Base-by-base conservation (phyloP, 1,140 invertebrate genomes). In the Proctacanthus coquilletti region DNA sequence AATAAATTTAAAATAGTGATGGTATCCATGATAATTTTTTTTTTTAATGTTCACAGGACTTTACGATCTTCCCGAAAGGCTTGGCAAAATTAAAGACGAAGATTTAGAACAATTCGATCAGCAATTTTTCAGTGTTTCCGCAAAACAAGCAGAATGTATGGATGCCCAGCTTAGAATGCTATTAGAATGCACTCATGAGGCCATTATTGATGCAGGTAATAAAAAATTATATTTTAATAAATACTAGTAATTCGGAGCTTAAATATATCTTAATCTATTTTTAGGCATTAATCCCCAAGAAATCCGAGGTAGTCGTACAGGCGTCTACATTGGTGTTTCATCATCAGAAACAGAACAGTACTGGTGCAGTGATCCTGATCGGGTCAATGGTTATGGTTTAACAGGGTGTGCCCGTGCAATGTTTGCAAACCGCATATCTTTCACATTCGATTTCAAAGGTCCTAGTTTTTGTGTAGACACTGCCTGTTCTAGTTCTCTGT, bases 401-500 rank as follows among this genome's bases (percentile, higher is more conserved):
- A 92, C 84, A 3, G 93, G 93, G 17, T 93, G 88, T 61, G 80
- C 80, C 36, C 69, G 85, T 27, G 84, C 89, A 18, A 97, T 97
- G 92, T 94, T 97, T 61, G 75, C 91, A 25, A 98, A 98, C 61
- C 75, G 94, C 51, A 73, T 98, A 21, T 96, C 91, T 0, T 98
- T 80, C 64, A 82, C 88, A 8, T 97, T 95, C 64, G 89, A 97
- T 51, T 85, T 95, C 41, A 80, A 63, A 46, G 66, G 93, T 10
- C 93, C 93, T 2, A 94, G 88, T 60, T 93, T 82, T 60, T 77
- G 85, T 4, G 62, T 96, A 5, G 93, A 98, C 61, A 95, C 93
- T 6, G 93, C 93, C 1, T 98, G 93, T 62, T 95, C 91, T 0
- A 94, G 89, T 43, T 86, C 85, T 34, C 59, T 94, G 51, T 75